Conservation (phyloP, 2,888 invertebrate species). For the Netelia virgata region DNA sequence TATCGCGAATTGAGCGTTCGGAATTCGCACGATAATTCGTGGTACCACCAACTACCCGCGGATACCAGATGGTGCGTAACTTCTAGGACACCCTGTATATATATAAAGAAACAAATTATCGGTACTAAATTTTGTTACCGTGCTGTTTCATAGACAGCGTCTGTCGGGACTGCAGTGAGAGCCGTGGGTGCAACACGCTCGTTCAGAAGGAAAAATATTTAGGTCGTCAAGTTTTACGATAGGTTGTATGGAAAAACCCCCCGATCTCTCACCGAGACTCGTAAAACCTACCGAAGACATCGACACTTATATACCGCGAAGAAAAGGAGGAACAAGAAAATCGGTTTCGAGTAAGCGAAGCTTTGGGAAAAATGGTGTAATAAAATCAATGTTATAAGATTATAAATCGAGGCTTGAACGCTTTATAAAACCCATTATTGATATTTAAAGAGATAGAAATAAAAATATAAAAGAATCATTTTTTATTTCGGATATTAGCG, state of each 20-base stretch:
- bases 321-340: constrained; percentile 40
- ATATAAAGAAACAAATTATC: constrained; percentile 21
- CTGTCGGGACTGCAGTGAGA: constrained; percentile 32
- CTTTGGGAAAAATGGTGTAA: constrained; percentile 6
- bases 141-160: background rate
- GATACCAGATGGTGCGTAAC: no score
- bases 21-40: no score
- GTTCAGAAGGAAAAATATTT: constrained; percentile 37
- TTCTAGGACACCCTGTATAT: background rate
- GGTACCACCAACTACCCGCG: no score
- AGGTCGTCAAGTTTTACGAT: constrained; percentile 60
- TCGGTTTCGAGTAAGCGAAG: background rate
- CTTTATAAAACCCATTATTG: no score
- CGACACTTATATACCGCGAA: constrained; percentile 18
- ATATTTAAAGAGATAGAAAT: no score
- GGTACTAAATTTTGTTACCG: constrained; percentile 37
- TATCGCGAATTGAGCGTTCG: no score
- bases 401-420: no score
- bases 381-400: constrained; percentile 7
- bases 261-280: constrained; percentile 12
- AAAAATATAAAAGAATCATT: no score
- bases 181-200: constrained; percentile 11
- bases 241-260: background rate
- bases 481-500: no score
- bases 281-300: constrained; percentile 53